Base-by-base conservation (phyloP, 2,797 vertebrate species). In the Pelobates cultripes region DNA sequence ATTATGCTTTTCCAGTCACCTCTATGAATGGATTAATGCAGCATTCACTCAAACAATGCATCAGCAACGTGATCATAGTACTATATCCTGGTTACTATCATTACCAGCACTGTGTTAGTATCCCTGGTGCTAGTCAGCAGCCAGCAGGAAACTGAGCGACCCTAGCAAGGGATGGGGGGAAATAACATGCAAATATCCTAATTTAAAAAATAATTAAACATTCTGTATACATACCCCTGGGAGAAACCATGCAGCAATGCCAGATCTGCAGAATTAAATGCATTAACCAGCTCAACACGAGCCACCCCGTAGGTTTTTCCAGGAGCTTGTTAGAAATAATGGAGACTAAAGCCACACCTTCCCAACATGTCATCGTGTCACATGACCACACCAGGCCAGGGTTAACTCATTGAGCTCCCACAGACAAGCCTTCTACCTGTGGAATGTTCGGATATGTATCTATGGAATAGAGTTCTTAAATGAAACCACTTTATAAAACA, bases 291-390 rank as follows among this genome's bases (percentile, higher is more conserved):
- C 67, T 41, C 80, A 53, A 9, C 61, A 3, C 60, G 69, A 77
- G 45, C 70, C 75, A 73, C 47, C 79, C 75, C 60, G 44, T 61
- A 13, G 67, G 6, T 45, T 57, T 12, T 57, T 57, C 73, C 74
- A 55, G 51, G 68, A 77, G 75, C 81, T 78, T 17, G 61, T 69
- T 83, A 69, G 75, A 73, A 82, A 78, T 78, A 83, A 83, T 83
- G 81, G 81, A 83, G 81, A 53, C 70, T 4, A 9, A 28, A 63
- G 45, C 75, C 60, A 61, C 70, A 61, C 81, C 81, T 42, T 43
- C 47, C 10, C 4, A 2, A 7, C 5, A 69, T 68, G 81, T 83
- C 81, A 83, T 61, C 6, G 14, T 42, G 43, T 73, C 81, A 83
- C 74, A 44, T 83, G 81, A 83, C 40, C 47, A 69, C 14, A 7